These are phyloP conservation scores for Galerucella nymphaeae DNA, from an alignment of 2,888 invertebrate genomes.

Conservation along the genomic window DNA sequence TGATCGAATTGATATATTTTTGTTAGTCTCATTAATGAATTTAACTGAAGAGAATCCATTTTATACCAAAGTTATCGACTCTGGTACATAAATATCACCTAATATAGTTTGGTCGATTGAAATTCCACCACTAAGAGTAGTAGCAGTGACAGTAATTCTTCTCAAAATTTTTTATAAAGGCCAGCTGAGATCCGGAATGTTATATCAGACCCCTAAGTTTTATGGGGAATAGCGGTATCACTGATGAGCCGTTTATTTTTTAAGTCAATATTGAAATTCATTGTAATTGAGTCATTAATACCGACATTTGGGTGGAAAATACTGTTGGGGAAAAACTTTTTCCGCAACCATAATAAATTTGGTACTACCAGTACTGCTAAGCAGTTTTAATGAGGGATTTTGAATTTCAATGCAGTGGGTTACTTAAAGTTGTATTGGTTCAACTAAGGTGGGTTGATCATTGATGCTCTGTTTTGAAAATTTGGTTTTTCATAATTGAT, in stretches of 20 bases:
- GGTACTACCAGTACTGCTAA: neutral
- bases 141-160: neutral
- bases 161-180: neutral
- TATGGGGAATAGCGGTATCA: neutral
- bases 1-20: neutral
- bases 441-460: no score
- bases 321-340: neutral
- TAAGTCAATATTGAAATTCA: neutral
- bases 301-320: neutral
- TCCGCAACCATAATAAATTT: no score
- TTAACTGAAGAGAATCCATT: neutral
- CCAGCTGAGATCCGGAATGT: neutral
- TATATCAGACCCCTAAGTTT: neutral
- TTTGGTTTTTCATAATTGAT: no score
- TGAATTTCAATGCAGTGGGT: no score
- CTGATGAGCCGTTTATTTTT: neutral
- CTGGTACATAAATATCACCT: neutral
- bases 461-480: no score
- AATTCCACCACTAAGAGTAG: neutral
- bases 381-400: no score
- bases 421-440: no score
- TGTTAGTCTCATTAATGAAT: neutral
- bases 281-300: neutral
- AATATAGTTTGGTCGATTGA: neutral
- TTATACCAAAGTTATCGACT: neutral